These are phyloP conservation scores for Leiothrix lutea DNA, from an alignment of 2,113 vertebrate species.

Conservation along the genomic window DNA sequence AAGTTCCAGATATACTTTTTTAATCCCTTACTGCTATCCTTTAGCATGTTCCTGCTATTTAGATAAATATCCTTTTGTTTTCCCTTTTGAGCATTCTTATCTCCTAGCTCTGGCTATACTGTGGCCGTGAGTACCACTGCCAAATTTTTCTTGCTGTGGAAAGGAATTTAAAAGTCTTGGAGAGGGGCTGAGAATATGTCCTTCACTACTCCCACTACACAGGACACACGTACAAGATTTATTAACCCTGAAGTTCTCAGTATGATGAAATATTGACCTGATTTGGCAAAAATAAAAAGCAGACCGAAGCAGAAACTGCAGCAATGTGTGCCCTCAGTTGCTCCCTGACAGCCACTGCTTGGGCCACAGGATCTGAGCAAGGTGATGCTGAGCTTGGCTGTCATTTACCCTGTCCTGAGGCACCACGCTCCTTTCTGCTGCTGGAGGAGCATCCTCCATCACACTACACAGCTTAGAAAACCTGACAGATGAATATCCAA, in stretches of 20 bases:
- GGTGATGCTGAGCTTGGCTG: not conserved
- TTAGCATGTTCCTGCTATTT: not conserved
- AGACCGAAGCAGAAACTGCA: not conserved
- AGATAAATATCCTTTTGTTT: constrained; percentile 21
- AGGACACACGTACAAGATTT: not conserved
- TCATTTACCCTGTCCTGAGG: not conserved
- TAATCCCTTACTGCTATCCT: not conserved
- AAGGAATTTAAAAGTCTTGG: constrained; percentile 18
- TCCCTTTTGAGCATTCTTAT: constrained; percentile 28
- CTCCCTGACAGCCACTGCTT: not conserved
- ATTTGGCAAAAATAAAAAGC: not conserved
- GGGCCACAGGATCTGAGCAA: not conserved
- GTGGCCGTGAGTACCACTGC: not conserved
- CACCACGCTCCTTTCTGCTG: not conserved
- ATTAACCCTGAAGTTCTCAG: not conserved
- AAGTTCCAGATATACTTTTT: not conserved
- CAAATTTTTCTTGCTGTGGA: constrained; percentile 3
- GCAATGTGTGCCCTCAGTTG: not conserved
- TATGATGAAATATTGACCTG: not conserved
- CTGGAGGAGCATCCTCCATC: not conserved
- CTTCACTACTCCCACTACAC: not conserved
- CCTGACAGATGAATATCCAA: not conserved
- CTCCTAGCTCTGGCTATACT: not conserved
- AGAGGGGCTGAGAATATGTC: not conserved
- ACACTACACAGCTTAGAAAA: not conserved